Evolutionary conservation across 2,888 invertebrate species (phyloP), one percentile per base, ranked within the genome.

Genomic region (Calliscelio sp.): DNA sequence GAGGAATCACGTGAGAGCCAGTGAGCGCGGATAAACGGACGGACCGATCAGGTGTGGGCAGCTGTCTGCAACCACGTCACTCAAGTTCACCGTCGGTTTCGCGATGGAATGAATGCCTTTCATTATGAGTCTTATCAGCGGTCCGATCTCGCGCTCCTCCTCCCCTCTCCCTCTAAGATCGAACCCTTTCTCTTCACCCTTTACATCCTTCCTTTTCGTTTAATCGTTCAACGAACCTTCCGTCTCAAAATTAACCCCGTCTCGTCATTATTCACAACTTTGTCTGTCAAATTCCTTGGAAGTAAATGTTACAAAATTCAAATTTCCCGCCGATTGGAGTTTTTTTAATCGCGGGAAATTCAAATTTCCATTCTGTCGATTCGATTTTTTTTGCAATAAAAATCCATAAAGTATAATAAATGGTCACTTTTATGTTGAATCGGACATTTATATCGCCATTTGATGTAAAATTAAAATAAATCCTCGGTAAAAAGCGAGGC

Each of bases 41-140:
- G 89, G 87, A 90, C 89, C 91, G 92, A 92, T 93, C 92, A 92
- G 92, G 92, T 93, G 91, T 91, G 89, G 91, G 92, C 93, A 93
- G 92, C 93, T 93, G 93, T 93, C 93, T 90, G 90, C 92, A 91
- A 90, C 89, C 90, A 91, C 93, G 93, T 93, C 93, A 92, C 91
- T 92, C 92, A 90, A 90, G 89, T 91, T 92, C 91, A 91, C 88
- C 88, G 89, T 91, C 91, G 92, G 91, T 86, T 87, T 87, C 85
- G 87, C 86, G 87, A 86, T 89, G 90, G 90, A 91, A 92, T 92
- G 92, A 92, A 92, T 92, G 92, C 91, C 91, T 92, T 92, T 93
- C 93, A 91, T 93, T 93, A 93, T 92, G 89, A 89, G 86, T 87
- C 89, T 91, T 92, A 92, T 92, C 92, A 89, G 73, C 87, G 78